Percentiles rank a stretch among this genome's conserved stretches.
These are phyloP conservation scores for Nanorana parkeri DNA, from an alignment of 2,113 vertebrate species.

Conservation along the genomic window DNA sequence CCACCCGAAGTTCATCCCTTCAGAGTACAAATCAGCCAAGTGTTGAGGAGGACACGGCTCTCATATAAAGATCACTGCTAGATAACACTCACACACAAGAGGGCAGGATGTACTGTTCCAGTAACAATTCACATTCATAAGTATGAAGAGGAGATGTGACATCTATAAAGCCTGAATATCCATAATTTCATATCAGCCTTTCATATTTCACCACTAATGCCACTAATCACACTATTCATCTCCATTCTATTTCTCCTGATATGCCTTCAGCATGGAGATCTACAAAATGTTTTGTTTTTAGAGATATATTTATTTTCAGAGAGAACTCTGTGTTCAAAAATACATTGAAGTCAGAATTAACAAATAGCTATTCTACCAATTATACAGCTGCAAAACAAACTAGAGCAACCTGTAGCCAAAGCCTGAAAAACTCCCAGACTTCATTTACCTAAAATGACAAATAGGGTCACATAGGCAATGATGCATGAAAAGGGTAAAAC, in stretches of 20 bases:
- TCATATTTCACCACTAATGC: background rate
- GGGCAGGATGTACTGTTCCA: slow-evolving; percentile 2
- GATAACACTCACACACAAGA: background rate
- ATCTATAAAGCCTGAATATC: slow-evolving; percentile 3
- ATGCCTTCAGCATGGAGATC: background rate
- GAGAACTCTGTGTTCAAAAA: too few species aligned
- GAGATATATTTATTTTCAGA: background rate
- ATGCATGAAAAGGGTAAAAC: too few species aligned
- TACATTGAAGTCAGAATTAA: too few species aligned
- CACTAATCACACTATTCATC: slow-evolving; percentile 3
- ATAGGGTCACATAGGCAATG: too few species aligned
- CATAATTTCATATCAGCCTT: background rate
- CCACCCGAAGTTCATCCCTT: background rate
- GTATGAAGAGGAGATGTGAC: slow-evolving; percentile 14
- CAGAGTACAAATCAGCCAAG: background rate
- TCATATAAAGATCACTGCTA: background rate
- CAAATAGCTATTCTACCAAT: too few species aligned
- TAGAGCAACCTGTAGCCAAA: too few species aligned
- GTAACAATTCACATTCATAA: background rate
- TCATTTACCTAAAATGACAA: too few species aligned
- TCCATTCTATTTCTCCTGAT: background rate
- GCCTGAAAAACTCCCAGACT: too few species aligned
- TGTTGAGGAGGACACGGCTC: background rate
- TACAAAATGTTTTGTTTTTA: background rate
- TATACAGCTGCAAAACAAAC: too few species aligned